Conservation (phyloP, 1,140 invertebrate species). For the Nebria ingens region DNA sequence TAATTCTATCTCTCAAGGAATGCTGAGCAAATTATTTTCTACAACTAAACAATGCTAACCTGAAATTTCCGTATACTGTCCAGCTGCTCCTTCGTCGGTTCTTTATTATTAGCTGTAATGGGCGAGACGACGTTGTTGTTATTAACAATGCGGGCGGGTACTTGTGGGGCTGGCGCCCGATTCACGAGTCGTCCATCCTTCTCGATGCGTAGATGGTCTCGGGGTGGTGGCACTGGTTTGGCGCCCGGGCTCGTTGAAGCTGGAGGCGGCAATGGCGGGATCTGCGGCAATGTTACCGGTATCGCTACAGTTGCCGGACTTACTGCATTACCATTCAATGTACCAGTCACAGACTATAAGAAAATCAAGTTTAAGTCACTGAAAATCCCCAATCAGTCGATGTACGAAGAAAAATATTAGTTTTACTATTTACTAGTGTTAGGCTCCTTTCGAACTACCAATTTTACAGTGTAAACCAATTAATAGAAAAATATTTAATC, state of each 20-base stretch:
- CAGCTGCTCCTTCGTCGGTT: constrained; percentile 72
- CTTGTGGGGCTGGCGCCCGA: constrained; percentile 54
- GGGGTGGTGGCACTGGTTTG: constrained; percentile 63
- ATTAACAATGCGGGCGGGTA: constrained; percentile 47
- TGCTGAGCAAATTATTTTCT: too few relatives aligned
- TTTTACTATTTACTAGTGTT: too few relatives aligned
- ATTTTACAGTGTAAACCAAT: too few relatives aligned
- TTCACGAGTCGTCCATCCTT: constrained; percentile 52
- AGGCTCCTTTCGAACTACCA: too few relatives aligned
- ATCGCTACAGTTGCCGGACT: constrained; percentile 18
- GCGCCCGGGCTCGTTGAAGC: constrained; percentile 20
- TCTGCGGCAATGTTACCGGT: constrained; percentile 16
- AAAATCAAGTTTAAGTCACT: too few relatives aligned
- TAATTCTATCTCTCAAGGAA: too few relatives aligned
- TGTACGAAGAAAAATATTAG: too few relatives aligned
- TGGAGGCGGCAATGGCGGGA: constrained; percentile 5
- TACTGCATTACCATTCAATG: constrained; percentile 33
- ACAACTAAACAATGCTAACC: too few relatives aligned
- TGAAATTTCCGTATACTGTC: constrained; percentile 85
- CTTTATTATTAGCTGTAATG: constrained; percentile 31
- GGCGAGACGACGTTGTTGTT: constrained; percentile 40
- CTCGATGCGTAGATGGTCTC: constrained; percentile 53
- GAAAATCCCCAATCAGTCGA: too few relatives aligned
- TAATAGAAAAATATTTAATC: too few relatives aligned
- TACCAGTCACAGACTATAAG: too few relatives aligned